A percentile compares a stretch with the other conserved stretches of the same genome.
These are phyloP conservation scores for Artibeus jamaicensis DNA, from an alignment of 2,797 vertebrate genomes.

Conservation along the genomic window DNA sequence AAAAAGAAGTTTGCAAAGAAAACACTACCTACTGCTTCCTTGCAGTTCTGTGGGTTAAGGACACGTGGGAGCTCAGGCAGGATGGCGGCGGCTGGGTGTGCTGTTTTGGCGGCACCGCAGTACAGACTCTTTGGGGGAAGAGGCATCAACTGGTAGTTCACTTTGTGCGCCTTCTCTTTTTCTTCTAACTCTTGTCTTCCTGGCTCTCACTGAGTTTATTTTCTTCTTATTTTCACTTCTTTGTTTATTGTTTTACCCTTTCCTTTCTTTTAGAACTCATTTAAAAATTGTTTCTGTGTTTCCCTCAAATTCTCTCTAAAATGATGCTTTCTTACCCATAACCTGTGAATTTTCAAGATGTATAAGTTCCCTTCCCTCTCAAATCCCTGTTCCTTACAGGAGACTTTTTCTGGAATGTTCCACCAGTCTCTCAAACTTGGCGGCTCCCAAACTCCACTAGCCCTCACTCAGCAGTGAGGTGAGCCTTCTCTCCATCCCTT, in stretches of 20 bases:
- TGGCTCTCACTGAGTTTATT: background rate
- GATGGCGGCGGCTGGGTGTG: background rate
- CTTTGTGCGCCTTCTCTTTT: background rate
- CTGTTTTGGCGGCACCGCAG: background rate
- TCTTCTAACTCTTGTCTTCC: background rate
- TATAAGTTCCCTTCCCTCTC: background rate
- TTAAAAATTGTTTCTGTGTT: background rate
- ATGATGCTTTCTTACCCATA: background rate
- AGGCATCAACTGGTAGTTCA: background rate
- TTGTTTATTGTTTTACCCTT: background rate
- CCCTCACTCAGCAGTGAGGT: background rate
- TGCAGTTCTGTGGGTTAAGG: background rate
- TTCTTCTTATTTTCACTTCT: background rate
- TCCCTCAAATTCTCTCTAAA: background rate
- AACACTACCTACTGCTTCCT: background rate
- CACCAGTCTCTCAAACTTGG: background rate
- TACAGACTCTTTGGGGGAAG: background rate
- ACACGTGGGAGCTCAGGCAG: background rate
- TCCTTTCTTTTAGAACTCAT: background rate
- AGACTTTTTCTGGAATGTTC: background rate
- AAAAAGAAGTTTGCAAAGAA: background rate
- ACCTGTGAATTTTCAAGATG: background rate
- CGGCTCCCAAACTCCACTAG: background rate
- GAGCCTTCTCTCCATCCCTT: background rate
- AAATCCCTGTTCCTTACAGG: background rate